A percentile compares a stretch with the other conserved stretches of the same genome.
Evolutionary conservation across 2,113 vertebrate genomes (phyloP).

Genomic region (Pollachius pollachius): DNA sequence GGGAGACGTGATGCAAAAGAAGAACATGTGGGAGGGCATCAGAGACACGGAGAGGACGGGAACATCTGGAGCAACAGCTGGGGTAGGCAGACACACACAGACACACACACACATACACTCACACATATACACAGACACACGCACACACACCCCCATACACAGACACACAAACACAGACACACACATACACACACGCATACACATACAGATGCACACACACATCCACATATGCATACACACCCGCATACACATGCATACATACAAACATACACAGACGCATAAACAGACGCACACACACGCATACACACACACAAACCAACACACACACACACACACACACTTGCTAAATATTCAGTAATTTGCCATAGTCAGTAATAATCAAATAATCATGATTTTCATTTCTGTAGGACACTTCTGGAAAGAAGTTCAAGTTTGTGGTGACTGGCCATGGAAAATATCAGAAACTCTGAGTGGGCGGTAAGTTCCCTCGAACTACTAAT

Average conservation of each 20-base stretch:
- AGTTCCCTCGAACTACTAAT: conserved; percentile 14
- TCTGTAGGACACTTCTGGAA: conserved; percentile 72
- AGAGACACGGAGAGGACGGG: conserved; percentile 58
- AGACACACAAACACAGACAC: background rate
- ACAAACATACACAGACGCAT: background rate
- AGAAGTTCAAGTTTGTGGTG: conserved; percentile 89
- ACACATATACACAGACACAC: conserved; percentile 5
- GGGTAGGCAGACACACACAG: conserved; percentile 43
- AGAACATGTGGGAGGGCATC: conserved; percentile 90
- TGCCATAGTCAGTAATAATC: background rate
- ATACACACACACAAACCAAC: background rate
- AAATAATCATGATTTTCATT: too few species aligned
- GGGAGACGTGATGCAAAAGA: conserved; percentile 89
- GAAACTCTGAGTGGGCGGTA: conserved; percentile 77
- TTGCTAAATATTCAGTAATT: too few species aligned
- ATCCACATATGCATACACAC: background rate
- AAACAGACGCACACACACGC: conserved; percentile 7
- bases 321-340: background rate
- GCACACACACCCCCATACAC: background rate
- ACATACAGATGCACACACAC: background rate
- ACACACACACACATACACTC: conserved; percentile 2
- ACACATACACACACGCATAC: background rate
- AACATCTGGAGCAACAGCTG: conserved; percentile 27
- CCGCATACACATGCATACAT: background rate
- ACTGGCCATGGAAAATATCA: conserved; percentile 94